A percentile compares a stretch with the other conserved stretches of the same genome.
Conservation (phyloP, 2,797 vertebrate species). For the Pangasius sanitwongsei region DNA sequence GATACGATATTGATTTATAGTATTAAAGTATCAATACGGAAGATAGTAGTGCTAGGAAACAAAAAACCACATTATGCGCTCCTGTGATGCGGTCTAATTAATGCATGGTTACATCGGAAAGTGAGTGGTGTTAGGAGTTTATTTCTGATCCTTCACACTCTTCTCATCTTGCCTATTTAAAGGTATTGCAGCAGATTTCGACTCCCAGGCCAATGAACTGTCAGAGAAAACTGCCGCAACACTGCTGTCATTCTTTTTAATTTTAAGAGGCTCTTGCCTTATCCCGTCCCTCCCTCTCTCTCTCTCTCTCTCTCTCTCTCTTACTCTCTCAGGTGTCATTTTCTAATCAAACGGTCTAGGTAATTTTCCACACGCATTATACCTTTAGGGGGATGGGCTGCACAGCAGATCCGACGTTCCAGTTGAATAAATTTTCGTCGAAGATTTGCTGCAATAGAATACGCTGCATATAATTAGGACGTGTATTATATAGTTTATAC, state of each 20-base stretch:
- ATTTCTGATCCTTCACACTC: constrained; percentile 7
- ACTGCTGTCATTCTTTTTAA: constrained; percentile 48
- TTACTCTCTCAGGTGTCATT: constrained; percentile 67
- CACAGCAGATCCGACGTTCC: constrained; percentile 71
- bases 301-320: constrained; percentile 14
- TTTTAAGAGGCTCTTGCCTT: constrained; percentile 18
- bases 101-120: neutral
- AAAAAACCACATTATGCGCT: neutral
- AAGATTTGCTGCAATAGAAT: constrained; percentile 82
- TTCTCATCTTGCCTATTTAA: constrained; percentile 50
- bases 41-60: neutral
- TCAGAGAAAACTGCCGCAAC: constrained; percentile 38
- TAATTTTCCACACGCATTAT: constrained; percentile 80
- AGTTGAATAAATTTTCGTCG: constrained; percentile 84
- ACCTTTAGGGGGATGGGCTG: constrained; percentile 81
- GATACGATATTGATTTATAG: neutral
- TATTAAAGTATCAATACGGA: neutral
- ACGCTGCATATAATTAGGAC: neutral
- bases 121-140: neutral
- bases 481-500: neutral
- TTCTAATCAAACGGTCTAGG: constrained; percentile 82
- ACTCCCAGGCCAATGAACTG: constrained; percentile 46
- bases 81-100: neutral
- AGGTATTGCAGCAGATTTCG: constrained; percentile 51
- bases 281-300: constrained; percentile 50